A percentile compares a stretch with the other conserved stretches of the same genome.
These are phyloP conservation scores for Montipora capitata DNA, from an alignment of 92 coral and sea anemone species.

Conservation along the genomic window DNA sequence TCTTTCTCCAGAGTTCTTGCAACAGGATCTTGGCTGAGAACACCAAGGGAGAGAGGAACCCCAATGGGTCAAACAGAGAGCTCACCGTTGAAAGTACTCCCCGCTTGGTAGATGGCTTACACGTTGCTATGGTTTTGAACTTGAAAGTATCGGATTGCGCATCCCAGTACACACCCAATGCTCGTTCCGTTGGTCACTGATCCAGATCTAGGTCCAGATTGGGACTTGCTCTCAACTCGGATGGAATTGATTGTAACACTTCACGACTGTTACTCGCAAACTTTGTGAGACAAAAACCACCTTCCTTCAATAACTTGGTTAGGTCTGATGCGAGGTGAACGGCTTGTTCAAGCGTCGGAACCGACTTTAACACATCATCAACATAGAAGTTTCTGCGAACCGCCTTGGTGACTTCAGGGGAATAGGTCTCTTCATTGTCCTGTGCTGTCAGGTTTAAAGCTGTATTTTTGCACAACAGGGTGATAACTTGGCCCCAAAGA, in stretches of 20 bases:
- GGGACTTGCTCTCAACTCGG: conserved; percentile 62
- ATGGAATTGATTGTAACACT: conserved; percentile 52
- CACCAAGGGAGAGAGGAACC: conserved; percentile 65
- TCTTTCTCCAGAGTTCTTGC: conserved; percentile 63
- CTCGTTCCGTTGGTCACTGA: conserved; percentile 65
- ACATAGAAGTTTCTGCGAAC: conserved; percentile 74
- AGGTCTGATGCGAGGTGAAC: conserved; percentile 27
- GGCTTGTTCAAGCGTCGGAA: conserved; percentile 34
- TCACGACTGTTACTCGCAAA: conserved; percentile 72
- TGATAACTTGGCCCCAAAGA: conserved; percentile 77
- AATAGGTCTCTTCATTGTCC: conserved; percentile 59
- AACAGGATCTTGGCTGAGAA: conserved; percentile 63
- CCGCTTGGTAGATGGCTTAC: conserved; percentile 63
- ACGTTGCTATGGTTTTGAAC: conserved; percentile 36
- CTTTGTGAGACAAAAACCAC: conserved; percentile 79
- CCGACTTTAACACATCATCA: conserved; percentile 72
- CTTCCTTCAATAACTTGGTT: conserved; percentile 61
- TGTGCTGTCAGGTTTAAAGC: conserved; percentile 67
- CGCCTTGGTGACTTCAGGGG: conserved; percentile 54
- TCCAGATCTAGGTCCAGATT: conserved; percentile 64
- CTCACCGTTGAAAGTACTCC: conserved; percentile 62
- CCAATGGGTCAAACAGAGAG: conserved; percentile 69
- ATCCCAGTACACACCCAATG: conserved; percentile 73
- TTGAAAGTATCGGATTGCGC: conserved; percentile 71
- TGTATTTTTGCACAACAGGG: conserved; percentile 72